Evolutionary conservation across 2,113 vertebrate genomes (phyloP).

Genomic region (Cisticola juncidis): DNA sequence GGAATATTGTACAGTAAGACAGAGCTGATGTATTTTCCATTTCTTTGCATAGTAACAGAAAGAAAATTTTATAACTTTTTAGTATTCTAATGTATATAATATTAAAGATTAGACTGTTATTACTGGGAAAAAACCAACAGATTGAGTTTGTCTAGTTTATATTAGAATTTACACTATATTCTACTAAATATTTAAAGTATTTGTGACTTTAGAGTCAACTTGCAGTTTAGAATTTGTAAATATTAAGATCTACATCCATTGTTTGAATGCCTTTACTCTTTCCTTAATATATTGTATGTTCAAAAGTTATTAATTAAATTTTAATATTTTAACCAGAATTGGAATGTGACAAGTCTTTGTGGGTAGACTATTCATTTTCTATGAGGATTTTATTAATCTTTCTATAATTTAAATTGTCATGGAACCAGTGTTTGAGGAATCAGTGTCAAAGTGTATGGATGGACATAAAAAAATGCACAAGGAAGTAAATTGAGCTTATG

Average conservation of each 20-base stretch:
- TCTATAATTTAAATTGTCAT: background rate
- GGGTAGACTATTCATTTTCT: background rate
- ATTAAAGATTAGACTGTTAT: slow-evolving; percentile 64
- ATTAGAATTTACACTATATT: slow-evolving; percentile 68
- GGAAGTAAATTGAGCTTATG: background rate
- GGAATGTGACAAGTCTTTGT: background rate
- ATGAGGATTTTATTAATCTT: background rate
- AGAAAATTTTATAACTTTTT: slow-evolving; percentile 75
- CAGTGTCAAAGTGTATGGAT: background rate
- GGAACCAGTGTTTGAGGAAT: background rate
- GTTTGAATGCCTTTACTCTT: slow-evolving; percentile 63
- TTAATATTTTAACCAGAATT: slow-evolving; percentile 63
- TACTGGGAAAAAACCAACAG: slow-evolving; percentile 5
- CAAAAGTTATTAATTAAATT: slow-evolving; percentile 71
- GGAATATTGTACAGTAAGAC: slow-evolving; percentile 70
- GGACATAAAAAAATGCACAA: background rate
- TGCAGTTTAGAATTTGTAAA: slow-evolving; percentile 58
- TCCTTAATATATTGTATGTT: slow-evolving; percentile 55
- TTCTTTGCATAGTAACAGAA: slow-evolving; percentile 56
- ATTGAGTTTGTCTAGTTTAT: slow-evolving; percentile 64
- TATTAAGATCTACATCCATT: slow-evolving; percentile 34
- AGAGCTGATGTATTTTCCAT: slow-evolving; percentile 75
- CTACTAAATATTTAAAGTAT: slow-evolving; percentile 58
- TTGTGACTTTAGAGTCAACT: slow-evolving; percentile 60
- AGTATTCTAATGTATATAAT: slow-evolving; percentile 67